Evolutionary conservation across 2,888 invertebrate species (phyloP).

Genomic region (Stenurella melanura): DNA sequence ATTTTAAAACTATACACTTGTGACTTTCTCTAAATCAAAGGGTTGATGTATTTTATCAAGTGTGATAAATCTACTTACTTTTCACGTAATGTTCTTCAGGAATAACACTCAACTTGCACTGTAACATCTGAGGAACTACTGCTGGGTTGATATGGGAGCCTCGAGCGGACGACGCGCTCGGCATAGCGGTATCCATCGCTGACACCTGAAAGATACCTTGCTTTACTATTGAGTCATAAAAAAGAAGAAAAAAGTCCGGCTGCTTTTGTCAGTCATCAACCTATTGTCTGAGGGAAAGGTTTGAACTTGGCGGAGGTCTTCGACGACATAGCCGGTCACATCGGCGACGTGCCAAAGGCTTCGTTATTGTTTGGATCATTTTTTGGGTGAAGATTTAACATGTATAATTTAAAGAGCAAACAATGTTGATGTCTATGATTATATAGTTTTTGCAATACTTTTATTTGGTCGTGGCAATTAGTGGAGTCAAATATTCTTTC

Average conservation of each 20-base stretch:
- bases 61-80: slow-evolving; percentile 50
- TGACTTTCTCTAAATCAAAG: background rate
- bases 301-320: background rate
- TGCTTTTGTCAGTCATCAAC: slow-evolving; percentile 30
- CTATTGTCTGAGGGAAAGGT: slow-evolving; percentile 32
- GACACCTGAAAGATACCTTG: slow-evolving; percentile 66
- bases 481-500: too few species aligned
- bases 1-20: background rate
- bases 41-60: background rate
- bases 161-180: slow-evolving; percentile 65
- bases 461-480: too few species aligned
- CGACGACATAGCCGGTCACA: too few species aligned
- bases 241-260: background rate
- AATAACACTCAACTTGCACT: slow-evolving; percentile 64
- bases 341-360: background rate
- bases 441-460: too few species aligned
- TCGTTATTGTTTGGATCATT: background rate
- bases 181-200: slow-evolving; percentile 72
- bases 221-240: slow-evolving; percentile 12
- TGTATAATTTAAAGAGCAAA: too few species aligned
- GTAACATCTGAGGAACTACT: slow-evolving; percentile 72
- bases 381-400: too few species aligned
- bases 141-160: slow-evolving; percentile 63
- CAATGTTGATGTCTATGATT: too few species aligned
- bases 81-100: slow-evolving; percentile 40